Conservation (phyloP, 2,113 vertebrate species). For the Oryzias javanicus region DNA sequence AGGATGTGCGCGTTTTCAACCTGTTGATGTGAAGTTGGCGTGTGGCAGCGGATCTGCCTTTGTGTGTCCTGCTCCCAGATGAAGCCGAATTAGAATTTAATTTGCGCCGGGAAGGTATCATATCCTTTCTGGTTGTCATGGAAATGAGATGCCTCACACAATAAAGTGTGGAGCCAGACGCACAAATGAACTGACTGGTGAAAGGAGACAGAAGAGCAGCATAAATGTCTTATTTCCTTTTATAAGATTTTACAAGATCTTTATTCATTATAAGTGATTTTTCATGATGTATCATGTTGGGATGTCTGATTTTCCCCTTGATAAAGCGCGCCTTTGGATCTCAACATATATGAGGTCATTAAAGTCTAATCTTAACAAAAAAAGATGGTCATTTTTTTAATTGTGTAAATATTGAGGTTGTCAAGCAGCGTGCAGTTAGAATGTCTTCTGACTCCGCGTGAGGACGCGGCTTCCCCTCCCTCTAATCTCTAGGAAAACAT, state of each 20-base stretch:
- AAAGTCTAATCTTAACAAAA: too few relatives aligned
- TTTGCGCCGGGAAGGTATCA: constrained; percentile 77
- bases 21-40: constrained; percentile 68
- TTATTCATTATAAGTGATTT: too few relatives aligned
- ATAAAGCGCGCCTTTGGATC: not conserved
- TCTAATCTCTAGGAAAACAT: constrained; percentile 17
- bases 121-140: constrained; percentile 93
- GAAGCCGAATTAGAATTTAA: constrained; percentile 69
- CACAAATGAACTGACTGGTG: constrained; percentile 57
- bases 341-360: too few relatives aligned
- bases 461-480: constrained; percentile 18
- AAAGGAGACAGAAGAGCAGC: constrained; percentile 26
- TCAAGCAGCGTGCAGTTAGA: not conserved
- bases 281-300: constrained; percentile 2
- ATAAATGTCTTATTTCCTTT: not conserved
- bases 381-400: too few relatives aligned
- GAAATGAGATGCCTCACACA: constrained; percentile 88
- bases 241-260: not conserved
- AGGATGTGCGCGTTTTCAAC: constrained; percentile 42
- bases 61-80: constrained; percentile 35
- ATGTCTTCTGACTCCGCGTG: constrained; percentile 7
- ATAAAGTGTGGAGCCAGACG: constrained; percentile 60
- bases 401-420: too few relatives aligned
- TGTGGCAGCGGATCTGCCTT: constrained; percentile 8
- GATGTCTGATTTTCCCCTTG: rapidly evolving